A percentile compares a stretch with the other conserved stretches of the same genome.
Evolutionary conservation across 2,797 vertebrate species (phyloP).

Genomic region (Sebastes vulpes): DNA sequence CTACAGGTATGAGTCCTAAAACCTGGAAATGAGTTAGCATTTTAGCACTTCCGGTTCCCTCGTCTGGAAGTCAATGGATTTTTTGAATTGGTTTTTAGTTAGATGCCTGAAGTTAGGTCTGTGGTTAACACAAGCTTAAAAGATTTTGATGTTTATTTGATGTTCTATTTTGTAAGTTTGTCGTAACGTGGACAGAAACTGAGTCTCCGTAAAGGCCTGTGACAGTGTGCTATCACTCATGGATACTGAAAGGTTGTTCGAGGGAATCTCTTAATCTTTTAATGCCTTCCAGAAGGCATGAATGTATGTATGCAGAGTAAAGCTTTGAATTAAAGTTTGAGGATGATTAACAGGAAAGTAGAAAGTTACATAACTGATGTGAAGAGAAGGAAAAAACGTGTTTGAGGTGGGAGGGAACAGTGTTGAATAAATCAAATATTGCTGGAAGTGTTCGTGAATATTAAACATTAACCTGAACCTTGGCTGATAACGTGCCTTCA

Average conservation of each 20-base stretch:
- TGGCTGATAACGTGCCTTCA: not conserved
- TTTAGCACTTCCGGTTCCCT: too few relatives aligned
- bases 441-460: conserved; percentile 18
- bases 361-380: not conserved
- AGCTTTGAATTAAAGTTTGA: not conserved
- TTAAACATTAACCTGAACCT: conserved; percentile 26
- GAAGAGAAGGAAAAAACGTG: not conserved
- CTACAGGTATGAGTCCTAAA: too few relatives aligned
- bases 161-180: not conserved
- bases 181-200: not conserved
- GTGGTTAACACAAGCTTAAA: too few relatives aligned
- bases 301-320: not conserved
- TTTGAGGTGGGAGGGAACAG: not conserved
- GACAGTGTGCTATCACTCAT: not conserved
- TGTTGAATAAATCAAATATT: conserved; percentile 9
- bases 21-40: too few relatives aligned
- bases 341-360: not conserved
- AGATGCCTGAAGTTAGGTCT: too few relatives aligned
- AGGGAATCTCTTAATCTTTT: not conserved
- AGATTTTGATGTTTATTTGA: too few relatives aligned
- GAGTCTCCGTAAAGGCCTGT: not conserved
- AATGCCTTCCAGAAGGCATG: not conserved
- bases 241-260: not conserved
- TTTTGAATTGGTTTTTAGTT: too few relatives aligned
- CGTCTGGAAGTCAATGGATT: too few relatives aligned